These are phyloP conservation scores for Chlorodrepanis virens DNA, from an alignment of 2,113 vertebrate species.

Conservation along the genomic window DNA sequence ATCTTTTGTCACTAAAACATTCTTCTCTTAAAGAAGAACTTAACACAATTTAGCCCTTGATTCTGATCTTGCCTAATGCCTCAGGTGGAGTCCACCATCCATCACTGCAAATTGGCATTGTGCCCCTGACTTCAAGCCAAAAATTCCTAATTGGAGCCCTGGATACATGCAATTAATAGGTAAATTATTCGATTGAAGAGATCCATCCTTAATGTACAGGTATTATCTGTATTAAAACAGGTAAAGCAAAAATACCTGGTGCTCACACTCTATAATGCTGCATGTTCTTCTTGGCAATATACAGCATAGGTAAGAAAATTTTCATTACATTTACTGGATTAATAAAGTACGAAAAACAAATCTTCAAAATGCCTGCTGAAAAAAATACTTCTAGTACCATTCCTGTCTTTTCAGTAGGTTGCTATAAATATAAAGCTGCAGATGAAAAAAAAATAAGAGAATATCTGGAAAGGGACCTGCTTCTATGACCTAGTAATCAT, in stretches of 20 bases:
- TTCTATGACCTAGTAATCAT: background rate
- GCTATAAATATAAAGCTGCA: background rate
- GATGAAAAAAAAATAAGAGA: background rate
- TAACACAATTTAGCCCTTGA: background rate
- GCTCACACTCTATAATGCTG: background rate
- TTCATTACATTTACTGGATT: background rate
- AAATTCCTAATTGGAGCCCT: background rate
- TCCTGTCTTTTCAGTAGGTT: background rate
- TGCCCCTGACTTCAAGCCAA: background rate
- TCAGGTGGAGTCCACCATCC: accelerated
- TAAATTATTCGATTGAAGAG: background rate
- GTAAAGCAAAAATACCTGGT: background rate
- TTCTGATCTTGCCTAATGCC: background rate
- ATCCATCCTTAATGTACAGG: background rate
- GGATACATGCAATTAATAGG: background rate
- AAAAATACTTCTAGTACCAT: background rate
- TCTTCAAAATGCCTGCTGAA: background rate
- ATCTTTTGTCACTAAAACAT: background rate
- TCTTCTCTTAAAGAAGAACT: background rate
- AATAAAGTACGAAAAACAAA: background rate
- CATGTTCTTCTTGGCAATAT: background rate
- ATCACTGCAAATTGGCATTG: background rate
- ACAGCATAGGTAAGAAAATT: background rate
- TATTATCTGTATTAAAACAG: background rate
- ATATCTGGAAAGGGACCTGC: background rate